Conservation (phyloP, 2,113 vertebrate species). For the Clarias magur region DNA sequence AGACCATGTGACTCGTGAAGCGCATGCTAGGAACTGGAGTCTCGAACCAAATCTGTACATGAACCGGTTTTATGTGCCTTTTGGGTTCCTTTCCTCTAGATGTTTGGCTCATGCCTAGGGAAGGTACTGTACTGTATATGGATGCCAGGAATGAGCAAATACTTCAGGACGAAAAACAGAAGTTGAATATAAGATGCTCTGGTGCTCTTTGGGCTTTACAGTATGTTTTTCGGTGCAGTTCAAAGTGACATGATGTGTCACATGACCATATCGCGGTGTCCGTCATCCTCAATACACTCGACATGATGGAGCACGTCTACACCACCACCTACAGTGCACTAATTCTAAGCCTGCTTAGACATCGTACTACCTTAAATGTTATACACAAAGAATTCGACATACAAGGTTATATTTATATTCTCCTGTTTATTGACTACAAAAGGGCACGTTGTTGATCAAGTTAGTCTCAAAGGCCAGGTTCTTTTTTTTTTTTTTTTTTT, state of each 20-base stretch:
- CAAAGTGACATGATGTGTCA: too few species aligned
- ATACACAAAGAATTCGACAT: neutral
- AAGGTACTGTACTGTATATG: neutral
- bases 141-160: neutral
- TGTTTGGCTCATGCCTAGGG: too few species aligned
- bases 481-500: too few species aligned
- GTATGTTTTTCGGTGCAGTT: too few species aligned
- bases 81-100: too few species aligned
- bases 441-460: neutral
- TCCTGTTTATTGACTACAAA: neutral
- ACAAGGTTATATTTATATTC: neutral
- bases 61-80: too few species aligned
- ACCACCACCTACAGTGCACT: neutral
- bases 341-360: neutral
- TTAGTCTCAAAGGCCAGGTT: neutral
- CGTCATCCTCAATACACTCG: neutral
- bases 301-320: neutral
- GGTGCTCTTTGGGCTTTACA: neutral
- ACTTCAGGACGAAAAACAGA: neutral
- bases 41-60: too few species aligned
- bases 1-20: too few species aligned
- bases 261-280: neutral
- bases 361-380: neutral
- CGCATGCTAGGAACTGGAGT: too few species aligned
- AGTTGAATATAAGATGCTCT: neutral